phyloP scores from a whole-genome alignment of 2,888 invertebrate genomes.

The Nezara viridula region DNA sequence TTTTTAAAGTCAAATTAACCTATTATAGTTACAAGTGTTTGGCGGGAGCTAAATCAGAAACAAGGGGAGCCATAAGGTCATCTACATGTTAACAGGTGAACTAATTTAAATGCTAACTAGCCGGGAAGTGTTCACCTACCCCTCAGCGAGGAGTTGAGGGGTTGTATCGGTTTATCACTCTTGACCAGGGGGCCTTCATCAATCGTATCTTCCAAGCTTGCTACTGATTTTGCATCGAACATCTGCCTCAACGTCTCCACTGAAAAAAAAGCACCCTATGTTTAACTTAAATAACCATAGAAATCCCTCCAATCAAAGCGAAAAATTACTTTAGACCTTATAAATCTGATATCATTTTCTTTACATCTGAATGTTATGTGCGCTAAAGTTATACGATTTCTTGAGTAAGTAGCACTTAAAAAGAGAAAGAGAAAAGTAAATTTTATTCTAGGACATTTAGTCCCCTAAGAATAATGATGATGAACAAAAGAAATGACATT shows the following conservation, averaged over 20 bases:
- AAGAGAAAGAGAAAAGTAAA: no score
- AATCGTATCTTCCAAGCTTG: neutral
- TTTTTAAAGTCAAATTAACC: neutral
- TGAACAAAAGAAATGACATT: no score
- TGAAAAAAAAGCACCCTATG: neutral
- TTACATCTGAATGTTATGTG: no score
- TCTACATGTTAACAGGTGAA: slow-evolving; percentile 32
- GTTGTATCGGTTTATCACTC: slow-evolving; percentile 5
- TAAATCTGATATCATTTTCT: no score
- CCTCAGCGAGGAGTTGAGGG: slow-evolving; percentile 2
- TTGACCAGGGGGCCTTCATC: neutral
- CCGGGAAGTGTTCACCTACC: neutral
- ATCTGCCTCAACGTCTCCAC: neutral
- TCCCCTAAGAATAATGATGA: no score
- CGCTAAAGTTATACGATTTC: no score
- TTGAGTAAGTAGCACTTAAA: no score
- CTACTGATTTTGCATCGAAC: neutral
- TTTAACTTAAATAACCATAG: no score
- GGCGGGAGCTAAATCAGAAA: slow-evolving; percentile 4
- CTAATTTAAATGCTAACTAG: slow-evolving; percentile 48
- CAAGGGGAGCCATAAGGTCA: slow-evolving; percentile 41
- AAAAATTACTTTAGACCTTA: no score
- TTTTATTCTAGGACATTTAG: no score
- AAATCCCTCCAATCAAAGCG: no score
- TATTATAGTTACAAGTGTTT: slow-evolving; percentile 16